phyloP scores from a whole-genome alignment of 2,113 vertebrate genomes.

The Lamprotornis superbus region DNA sequence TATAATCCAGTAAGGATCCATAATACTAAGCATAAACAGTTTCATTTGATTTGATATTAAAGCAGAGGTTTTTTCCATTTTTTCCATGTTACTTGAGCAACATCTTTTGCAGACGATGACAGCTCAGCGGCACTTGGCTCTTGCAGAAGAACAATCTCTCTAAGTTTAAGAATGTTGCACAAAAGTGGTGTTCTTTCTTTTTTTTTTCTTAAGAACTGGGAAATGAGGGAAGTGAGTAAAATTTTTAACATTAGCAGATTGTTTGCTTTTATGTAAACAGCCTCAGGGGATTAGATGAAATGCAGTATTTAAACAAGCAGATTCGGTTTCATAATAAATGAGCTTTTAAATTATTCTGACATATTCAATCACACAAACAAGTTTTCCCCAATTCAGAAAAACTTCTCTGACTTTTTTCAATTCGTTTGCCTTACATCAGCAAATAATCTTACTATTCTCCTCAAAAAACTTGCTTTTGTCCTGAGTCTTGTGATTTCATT shows the following conservation, averaged over 20 bases:
- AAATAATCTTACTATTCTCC: background rate
- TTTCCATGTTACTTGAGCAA: background rate
- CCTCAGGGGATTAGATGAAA: background rate
- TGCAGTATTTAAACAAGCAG: background rate
- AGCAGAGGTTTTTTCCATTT: background rate
- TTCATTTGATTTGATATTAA: background rate
- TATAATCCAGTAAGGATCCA: background rate
- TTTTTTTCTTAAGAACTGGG: background rate
- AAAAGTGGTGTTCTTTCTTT: background rate
- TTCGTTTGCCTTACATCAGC: background rate
- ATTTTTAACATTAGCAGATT: background rate
- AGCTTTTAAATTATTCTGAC: constrained; percentile 9
- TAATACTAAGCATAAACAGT: background rate
- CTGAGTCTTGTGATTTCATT: background rate
- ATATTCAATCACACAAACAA: background rate
- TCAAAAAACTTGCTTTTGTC: background rate
- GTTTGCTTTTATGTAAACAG: constrained; percentile 23
- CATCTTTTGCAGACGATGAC: background rate
- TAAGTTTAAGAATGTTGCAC: background rate
- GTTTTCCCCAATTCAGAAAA: background rate
- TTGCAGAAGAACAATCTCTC: background rate
- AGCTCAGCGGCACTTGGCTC: background rate
- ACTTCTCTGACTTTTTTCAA: background rate
- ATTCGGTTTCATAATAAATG: constrained; percentile 18
- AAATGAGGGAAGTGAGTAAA: constrained; percentile 16